Base-by-base conservation (phyloP, 23 tunicate genomes). In the Trididemnum miniatum region DNA sequence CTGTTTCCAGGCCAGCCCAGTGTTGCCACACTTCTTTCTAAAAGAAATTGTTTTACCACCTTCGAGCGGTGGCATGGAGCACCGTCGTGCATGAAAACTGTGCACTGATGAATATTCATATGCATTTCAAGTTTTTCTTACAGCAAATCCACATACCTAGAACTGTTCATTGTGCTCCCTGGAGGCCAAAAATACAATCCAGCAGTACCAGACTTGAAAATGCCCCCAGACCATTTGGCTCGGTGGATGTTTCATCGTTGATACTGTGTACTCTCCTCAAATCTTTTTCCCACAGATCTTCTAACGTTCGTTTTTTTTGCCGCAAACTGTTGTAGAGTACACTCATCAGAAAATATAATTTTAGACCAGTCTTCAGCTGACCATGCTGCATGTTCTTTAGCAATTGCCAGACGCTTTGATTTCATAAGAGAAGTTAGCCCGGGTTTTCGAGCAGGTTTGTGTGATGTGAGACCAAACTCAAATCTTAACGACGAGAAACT, bases 321-420 rank as follows among this genome's bases (percentile, higher is more conserved):
- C 67, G 5, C 67, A 62, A 62, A 62, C 26, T 62, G 75, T 67
- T 67, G 38, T 67, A 67, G 38, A 31, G 75, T 33, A 67, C 75
- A 67, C 25, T 67, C 38, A 67, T 67, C 75, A 32, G 38, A 31
- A 67, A 67, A 67, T 38, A 67, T 31, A 67, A 67, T 32, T 67
- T 67, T 33, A 33, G 12, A 44, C 15, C 54, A 44, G 54, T 44
- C 54, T 44, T 44, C 54, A 44, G 15, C 9, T 44, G 54, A 7
- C 54, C 54, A 44, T 44, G 54, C 54, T 44, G 54, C 54, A 44
- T 44, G 75, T 67, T 67, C 75, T 67, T 67, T 67, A 30, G 75
- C 75, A 32, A 67, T 12, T 62, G 67, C 67, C 67, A 62, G 67
- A 67, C 75, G 75, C 75, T 67, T 67, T 67, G 75, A 67, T 67